A percentile compares a stretch with the other conserved stretches of the same genome.
These are phyloP conservation scores for Tetramorium parvispinum DNA, from an alignment of 1,140 invertebrate species.

Conservation along the genomic window DNA sequence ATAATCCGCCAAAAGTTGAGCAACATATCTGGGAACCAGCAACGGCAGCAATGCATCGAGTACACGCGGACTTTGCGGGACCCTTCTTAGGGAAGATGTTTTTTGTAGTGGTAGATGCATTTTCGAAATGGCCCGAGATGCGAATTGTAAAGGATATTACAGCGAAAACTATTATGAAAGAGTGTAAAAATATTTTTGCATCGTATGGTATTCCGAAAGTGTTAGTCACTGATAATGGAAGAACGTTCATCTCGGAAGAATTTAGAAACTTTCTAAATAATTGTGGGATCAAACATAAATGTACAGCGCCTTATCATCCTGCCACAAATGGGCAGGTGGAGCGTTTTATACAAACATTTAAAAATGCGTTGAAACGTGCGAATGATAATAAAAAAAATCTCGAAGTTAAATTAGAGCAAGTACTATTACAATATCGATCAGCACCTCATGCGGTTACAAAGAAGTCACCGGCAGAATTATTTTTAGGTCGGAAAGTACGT, in stretches of 20 bases:
- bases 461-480: too few species aligned
- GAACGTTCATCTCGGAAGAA: neutral
- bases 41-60: slow-evolving; percentile 26
- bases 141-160: neutral
- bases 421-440: too few species aligned
- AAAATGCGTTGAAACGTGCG: too few species aligned
- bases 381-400: too few species aligned
- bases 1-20: too few species aligned
- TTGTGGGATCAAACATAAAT: too few species aligned
- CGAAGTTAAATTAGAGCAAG: too few species aligned
- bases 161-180: neutral
- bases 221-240: neutral
- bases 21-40: neutral
- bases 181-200: neutral
- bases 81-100: slow-evolving; percentile 78
- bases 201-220: neutral
- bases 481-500: too few species aligned
- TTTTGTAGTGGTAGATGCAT: slow-evolving; percentile 82
- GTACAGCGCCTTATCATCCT: too few species aligned
- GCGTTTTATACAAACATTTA: too few species aligned
- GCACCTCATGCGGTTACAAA: too few species aligned
- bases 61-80: slow-evolving; percentile 85
- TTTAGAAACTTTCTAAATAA: neutral
- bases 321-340: too few species aligned
- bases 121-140: neutral